These are phyloP conservation scores for Hermodice carunculata DNA, from an alignment of 2,888 invertebrate species.

Conservation along the genomic window DNA sequence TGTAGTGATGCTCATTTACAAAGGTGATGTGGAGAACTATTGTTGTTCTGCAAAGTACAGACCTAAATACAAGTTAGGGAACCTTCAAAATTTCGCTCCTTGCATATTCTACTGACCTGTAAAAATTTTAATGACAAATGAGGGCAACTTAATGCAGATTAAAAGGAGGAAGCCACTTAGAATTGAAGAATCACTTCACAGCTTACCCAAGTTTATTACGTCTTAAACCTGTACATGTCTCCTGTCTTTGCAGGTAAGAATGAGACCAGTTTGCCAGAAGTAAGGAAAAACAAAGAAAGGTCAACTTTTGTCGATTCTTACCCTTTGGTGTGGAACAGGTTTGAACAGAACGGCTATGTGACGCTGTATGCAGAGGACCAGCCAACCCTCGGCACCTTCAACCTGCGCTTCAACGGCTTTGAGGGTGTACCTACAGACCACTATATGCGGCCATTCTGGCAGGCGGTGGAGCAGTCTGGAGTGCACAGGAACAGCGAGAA, in stretches of 20 bases:
- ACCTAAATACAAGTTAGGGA: too few relatives aligned
- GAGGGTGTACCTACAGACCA: slow-evolving; percentile 61
- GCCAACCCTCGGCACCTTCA: slow-evolving; percentile 58
- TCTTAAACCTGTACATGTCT: too few relatives aligned
- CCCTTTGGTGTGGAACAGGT: slow-evolving; percentile 62
- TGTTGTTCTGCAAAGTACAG: too few relatives aligned
- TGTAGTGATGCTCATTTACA: too few relatives aligned
- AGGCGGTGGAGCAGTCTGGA: slow-evolving; percentile 24
- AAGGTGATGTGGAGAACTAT: too few relatives aligned
- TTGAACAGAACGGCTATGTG: slow-evolving; percentile 56
- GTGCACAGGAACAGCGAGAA: slow-evolving; percentile 2
- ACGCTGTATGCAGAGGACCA: slow-evolving; percentile 66
- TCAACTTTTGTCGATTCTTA: slow-evolving; percentile 50
- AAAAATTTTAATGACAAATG: too few relatives aligned
- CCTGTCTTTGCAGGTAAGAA: slow-evolving; percentile 27
- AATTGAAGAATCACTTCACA: too few relatives aligned
- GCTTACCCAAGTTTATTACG: too few relatives aligned
- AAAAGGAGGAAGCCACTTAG: too few relatives aligned
- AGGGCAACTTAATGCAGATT: too few relatives aligned
- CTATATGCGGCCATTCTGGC: slow-evolving; percentile 67
- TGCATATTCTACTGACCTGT: too few relatives aligned
- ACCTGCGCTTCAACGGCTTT: slow-evolving; percentile 62
- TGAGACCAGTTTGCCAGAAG: slow-evolving; percentile 34
- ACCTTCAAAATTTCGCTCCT: too few relatives aligned
- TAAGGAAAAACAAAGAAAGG: slow-evolving; percentile 11